These are phyloP conservation scores for Dromiciops gliroides DNA, from an alignment of 2,113 vertebrate genomes.

Conservation along the genomic window DNA sequence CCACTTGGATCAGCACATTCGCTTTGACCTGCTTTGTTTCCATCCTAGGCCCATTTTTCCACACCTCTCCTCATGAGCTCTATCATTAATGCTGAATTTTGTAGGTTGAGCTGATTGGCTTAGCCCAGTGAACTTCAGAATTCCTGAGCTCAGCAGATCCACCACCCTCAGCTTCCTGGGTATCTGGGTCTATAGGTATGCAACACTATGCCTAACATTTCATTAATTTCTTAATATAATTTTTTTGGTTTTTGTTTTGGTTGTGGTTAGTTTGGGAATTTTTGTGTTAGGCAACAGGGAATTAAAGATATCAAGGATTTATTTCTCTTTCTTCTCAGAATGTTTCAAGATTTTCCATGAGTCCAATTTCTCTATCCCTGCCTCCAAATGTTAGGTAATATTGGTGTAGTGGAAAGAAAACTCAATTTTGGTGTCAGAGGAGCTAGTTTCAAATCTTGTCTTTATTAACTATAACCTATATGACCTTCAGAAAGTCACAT, in stretches of 20 bases:
- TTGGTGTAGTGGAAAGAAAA: not conserved
- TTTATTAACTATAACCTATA: not conserved
- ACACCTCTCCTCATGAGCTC: not conserved
- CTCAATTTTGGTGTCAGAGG: not conserved
- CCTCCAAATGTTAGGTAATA: not conserved
- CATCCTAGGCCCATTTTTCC: not conserved
- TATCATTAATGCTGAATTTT: not conserved
- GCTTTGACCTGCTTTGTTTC: not conserved
- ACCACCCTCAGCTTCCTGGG: not conserved
- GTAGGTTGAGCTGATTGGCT: not conserved
- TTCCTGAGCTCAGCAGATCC: not conserved
- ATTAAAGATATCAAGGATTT: not conserved
- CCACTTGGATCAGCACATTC: too few species aligned
- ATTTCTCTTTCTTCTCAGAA: not conserved
- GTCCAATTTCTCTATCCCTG: not conserved
- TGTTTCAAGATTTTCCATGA: not conserved
- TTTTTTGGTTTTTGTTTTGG: too few species aligned
- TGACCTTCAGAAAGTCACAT: not conserved
- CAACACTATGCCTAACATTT: not conserved
- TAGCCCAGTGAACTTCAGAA: not conserved
- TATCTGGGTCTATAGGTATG: not conserved
- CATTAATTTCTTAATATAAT: not conserved
- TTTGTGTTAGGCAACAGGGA: not conserved
- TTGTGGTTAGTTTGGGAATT: not conserved
- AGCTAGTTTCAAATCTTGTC: not conserved